These are phyloP conservation scores for Sphaerophoria rueppellii DNA, from an alignment of 2,888 invertebrate genomes.

Conservation along the genomic window DNA sequence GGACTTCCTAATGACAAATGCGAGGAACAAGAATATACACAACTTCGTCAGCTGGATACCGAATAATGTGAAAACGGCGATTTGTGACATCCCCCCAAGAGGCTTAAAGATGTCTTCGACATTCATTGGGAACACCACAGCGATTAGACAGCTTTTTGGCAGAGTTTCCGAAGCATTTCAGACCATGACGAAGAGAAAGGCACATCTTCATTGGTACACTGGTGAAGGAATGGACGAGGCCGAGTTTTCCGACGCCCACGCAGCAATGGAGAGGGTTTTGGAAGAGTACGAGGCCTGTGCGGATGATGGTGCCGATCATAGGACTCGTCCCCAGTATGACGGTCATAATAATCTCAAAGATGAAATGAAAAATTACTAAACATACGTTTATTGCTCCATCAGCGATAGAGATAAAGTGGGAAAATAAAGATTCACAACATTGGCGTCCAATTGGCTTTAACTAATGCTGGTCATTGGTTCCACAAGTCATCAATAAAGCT, in stretches of 20 bases:
- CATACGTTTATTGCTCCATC: neutral
- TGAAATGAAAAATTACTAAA: neutral
- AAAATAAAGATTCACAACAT: constrained; percentile 65
- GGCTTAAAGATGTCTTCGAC: constrained; percentile 93
- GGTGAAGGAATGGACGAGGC: constrained; percentile 94
- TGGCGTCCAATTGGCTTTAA: constrained; percentile 75
- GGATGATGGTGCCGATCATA: neutral
- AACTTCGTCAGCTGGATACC: constrained; percentile 93
- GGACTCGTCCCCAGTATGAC: constrained; percentile 44
- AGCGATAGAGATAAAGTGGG: constrained; percentile 39
- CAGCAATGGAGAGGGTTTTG: constrained; percentile 89
- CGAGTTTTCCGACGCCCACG: constrained; percentile 92
- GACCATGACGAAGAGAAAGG: constrained; percentile 91
- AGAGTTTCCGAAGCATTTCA: constrained; percentile 89
- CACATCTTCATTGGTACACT: constrained; percentile 94
- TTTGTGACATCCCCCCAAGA: constrained; percentile 92
- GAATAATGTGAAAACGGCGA: constrained; percentile 92
- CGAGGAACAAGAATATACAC: constrained; percentile 89
- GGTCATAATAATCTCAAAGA: constrained; percentile 23
- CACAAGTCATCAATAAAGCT: constrained; percentile 34
- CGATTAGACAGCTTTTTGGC: constrained; percentile 91
- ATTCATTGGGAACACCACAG: constrained; percentile 92
- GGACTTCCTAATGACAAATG: constrained; percentile 84
- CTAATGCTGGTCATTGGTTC: constrained; percentile 74
- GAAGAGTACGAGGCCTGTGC: constrained; percentile 84